phyloP scores from a whole-genome alignment of 92 coral and sea anemone genomes.

The Diadumene lineata region DNA sequence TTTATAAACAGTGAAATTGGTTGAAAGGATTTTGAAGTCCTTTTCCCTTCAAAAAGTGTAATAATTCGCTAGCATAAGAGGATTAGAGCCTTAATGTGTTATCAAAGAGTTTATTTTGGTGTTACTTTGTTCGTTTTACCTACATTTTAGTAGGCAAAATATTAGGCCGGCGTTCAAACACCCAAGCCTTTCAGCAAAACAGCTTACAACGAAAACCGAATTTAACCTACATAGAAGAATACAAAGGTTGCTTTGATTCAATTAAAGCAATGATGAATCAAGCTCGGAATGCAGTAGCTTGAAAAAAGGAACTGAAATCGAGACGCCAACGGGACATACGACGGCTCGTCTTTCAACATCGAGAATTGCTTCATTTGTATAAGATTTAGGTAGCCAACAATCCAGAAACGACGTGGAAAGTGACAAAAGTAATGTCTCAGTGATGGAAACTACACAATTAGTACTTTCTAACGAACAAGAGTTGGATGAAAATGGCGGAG shows the following conservation, averaged over 20 bases:
- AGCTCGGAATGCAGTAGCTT: conserved; percentile 2
- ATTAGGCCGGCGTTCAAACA: no score
- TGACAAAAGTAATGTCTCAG: background rate
- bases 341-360: conserved; percentile 16
- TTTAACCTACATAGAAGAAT: background rate
- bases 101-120: no score
- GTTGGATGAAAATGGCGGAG: background rate
- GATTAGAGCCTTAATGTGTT: no score
- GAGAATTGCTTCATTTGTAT: no score
- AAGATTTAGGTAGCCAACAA: no score
- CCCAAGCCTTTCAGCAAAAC: no score
- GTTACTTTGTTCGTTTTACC: no score
- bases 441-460: background rate
- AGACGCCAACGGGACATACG: background rate
- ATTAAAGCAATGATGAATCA: conserved; percentile 9
- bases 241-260: conserved; percentile 3
- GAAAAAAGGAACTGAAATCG: background rate
- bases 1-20: background rate
- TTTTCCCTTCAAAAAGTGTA: background rate
- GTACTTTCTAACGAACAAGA: background rate
- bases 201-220: no score
- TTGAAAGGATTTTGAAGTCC: background rate
- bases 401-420: background rate
- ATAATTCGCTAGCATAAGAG: no score
- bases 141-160: no score